Conservation (phyloP, 2,888 invertebrate species). For the Tipula helvola region DNA sequence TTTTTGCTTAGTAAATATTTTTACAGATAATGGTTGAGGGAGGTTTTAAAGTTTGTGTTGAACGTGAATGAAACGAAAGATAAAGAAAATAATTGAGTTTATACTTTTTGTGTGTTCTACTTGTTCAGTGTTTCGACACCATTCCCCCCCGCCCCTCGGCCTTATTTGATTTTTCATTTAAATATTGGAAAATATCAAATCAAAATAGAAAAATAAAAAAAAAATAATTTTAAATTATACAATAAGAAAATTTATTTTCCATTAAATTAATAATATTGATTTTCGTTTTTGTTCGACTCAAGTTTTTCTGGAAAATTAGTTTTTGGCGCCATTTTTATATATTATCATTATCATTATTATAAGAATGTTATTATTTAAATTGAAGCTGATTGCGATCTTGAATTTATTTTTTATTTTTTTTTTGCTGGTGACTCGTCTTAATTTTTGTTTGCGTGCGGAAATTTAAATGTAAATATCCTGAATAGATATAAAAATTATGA, state of each 20-base stretch:
- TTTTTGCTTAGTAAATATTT: background rate
- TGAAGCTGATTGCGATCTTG: background rate
- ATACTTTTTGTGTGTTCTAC: background rate
- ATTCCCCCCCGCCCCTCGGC: background rate
- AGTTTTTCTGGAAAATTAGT: background rate
- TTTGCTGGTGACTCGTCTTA: conserved; percentile 4
- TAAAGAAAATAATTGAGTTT: background rate
- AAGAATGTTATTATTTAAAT: background rate
- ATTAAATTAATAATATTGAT: background rate
- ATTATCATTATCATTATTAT: background rate
- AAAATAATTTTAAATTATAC: background rate
- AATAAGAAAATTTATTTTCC: conserved; percentile 4
- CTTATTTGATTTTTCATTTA: background rate
- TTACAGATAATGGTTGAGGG: background rate
- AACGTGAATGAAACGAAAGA: background rate
- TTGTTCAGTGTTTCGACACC: background rate
- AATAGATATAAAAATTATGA: background rate
- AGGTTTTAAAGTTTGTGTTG: background rate
- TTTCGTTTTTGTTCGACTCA: background rate
- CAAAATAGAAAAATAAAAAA: background rate
- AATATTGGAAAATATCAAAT: background rate
- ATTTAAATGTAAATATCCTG: background rate
- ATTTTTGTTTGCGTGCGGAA: background rate
- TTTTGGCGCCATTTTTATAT: background rate
- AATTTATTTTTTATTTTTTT: background rate